Conservation (phyloP, 2,797 vertebrate species). For the Periophthalmus magnuspinnatus region DNA sequence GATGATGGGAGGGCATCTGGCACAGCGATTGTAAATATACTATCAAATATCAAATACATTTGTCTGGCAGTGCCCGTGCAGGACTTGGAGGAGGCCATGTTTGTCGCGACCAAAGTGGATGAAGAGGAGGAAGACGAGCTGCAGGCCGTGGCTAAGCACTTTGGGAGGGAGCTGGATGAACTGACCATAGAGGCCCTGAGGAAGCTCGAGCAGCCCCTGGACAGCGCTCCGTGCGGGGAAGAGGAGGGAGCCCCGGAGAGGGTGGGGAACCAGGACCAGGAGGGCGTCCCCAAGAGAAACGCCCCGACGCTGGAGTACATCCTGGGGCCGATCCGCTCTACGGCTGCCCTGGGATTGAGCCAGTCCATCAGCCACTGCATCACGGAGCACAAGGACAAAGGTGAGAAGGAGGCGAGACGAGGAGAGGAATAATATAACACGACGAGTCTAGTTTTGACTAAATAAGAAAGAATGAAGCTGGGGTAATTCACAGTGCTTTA, state of each 20-base stretch:
- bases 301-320: conserved; percentile 85
- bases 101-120: conserved; percentile 69
- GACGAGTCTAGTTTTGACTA: too few species aligned
- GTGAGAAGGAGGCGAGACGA: conserved; percentile 68
- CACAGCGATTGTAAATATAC: too few species aligned
- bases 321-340: conserved; percentile 87
- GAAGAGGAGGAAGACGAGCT: conserved; percentile 86
- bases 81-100: conserved; percentile 54
- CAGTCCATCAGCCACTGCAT: conserved; percentile 83
- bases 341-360: conserved; percentile 86
- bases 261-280: conserved; percentile 7
- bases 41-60: not conserved
- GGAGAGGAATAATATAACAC: too few species aligned
- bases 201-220: conserved; percentile 65
- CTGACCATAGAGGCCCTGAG: conserved; percentile 64
- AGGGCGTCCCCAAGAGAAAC: conserved; percentile 29
- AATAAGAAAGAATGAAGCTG: too few species aligned
- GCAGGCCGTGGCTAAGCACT: conserved; percentile 85
- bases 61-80: conserved; percentile 56
- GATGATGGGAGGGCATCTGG: too few species aligned
- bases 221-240: not conserved
- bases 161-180: conserved; percentile 83
- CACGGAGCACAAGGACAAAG: conserved; percentile 71
- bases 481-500: too few species aligned
- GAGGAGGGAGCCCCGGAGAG: conserved; percentile 34